phyloP scores from a whole-genome alignment of 1,140 invertebrate species.

The Metaphire vulgaris region DNA sequence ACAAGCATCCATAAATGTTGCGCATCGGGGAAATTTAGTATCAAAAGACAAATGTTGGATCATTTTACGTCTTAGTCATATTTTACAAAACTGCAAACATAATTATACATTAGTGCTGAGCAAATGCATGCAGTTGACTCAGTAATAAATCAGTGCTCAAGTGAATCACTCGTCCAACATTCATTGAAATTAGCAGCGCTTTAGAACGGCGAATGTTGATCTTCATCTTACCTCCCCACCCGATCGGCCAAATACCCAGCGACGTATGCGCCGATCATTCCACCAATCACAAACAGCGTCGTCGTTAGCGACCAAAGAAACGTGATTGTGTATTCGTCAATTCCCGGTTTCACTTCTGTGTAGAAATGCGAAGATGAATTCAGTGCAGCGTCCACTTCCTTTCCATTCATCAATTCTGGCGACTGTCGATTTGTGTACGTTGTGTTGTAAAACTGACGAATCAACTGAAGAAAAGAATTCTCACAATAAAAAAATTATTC shows the following conservation, averaged over 20 bases:
- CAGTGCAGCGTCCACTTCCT: too few relatives aligned
- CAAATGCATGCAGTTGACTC: too few relatives aligned
- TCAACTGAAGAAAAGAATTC: not conserved
- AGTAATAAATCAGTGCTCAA: too few relatives aligned
- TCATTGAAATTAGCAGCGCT: not conserved
- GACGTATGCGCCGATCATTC: slow-evolving; percentile 77
- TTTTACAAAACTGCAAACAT: too few relatives aligned
- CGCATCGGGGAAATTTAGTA: too few relatives aligned
- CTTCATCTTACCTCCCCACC: slow-evolving; percentile 69
- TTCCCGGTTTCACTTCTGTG: not conserved
- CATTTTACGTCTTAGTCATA: too few relatives aligned
- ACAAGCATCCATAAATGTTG: too few relatives aligned
- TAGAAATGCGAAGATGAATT: not conserved
- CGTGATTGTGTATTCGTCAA: slow-evolving; percentile 29
- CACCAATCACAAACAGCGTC: slow-evolving; percentile 78
- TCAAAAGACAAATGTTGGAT: too few relatives aligned
- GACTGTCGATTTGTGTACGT: not conserved
- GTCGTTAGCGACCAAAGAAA: slow-evolving; percentile 62
- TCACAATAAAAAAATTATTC: not conserved
- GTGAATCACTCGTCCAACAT: not conserved
- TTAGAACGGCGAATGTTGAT: too few relatives aligned
- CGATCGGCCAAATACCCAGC: slow-evolving; percentile 69
- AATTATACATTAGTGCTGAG: too few relatives aligned
- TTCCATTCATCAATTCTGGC: not conserved
- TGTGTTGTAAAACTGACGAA: not conserved